Percentiles rank a stretch among this genome's conserved stretches.
phyloP scores from a whole-genome alignment of 2,797 vertebrate genomes.

The Parauchenoglanis punctatus region DNA sequence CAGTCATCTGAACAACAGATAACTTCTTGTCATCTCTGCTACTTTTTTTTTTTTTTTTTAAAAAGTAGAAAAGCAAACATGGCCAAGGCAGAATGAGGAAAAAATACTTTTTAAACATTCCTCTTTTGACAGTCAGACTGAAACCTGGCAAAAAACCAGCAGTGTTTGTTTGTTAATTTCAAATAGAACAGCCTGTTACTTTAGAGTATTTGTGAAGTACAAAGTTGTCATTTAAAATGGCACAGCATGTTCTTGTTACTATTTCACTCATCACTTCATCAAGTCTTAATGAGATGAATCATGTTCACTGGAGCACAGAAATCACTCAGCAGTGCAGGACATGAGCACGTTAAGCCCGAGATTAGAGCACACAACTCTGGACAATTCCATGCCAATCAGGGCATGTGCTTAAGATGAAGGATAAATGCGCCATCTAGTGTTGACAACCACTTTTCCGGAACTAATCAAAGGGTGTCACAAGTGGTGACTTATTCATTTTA shows the following conservation, averaged over 20 bases:
- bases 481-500: not conserved
- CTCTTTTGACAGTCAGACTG: not conserved
- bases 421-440: slow-evolving; percentile 44
- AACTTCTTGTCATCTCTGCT: not conserved
- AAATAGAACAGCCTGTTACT: not conserved
- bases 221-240: not conserved
- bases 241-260: not conserved
- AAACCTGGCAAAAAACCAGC: not conserved
- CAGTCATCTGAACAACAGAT: not conserved
- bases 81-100: not conserved
- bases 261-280: not conserved
- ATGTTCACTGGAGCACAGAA: not conserved
- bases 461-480: not conserved
- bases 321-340: slow-evolving; percentile 6
- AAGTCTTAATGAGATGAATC: not conserved
- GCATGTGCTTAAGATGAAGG: not conserved
- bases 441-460: not conserved
- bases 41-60: slow-evolving; percentile 11
- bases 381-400: not conserved
- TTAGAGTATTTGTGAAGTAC: not conserved
- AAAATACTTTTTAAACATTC: not conserved
- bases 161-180: not conserved
- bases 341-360: not conserved
- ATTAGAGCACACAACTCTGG: not conserved
- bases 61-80: not conserved